A percentile compares a stretch with the other conserved stretches of the same genome.
Evolutionary conservation across 1,140 invertebrate genomes (phyloP).

Genomic region (Drosophila leontia): DNA sequence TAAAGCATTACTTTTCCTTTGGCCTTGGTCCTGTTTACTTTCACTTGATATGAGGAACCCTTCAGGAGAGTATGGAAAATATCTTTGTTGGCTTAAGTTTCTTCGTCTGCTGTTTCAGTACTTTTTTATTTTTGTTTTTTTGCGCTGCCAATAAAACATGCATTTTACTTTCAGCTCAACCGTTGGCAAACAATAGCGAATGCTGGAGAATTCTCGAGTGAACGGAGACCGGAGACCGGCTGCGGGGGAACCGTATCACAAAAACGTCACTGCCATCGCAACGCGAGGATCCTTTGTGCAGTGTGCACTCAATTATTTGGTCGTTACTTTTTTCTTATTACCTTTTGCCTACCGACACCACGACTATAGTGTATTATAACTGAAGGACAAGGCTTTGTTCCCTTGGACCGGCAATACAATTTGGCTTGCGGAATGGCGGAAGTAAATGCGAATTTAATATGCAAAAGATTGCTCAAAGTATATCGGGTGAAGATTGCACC

Average conservation of each 20-base stretch:
- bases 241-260: conserved; percentile 10
- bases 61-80: conserved; percentile 15
- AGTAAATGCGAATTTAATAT: conserved; percentile 71
- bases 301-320: conserved; percentile 74
- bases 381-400: conserved; percentile 38
- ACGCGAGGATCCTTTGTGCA: conserved; percentile 66
- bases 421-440: conserved; percentile 46
- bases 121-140: conserved; percentile 28
- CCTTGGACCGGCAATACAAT: conserved; percentile 43
- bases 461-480: conserved; percentile 25
- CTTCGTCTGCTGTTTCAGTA: conserved; percentile 17
- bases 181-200: conserved; percentile 26
- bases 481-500: conserved; percentile 7
- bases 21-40: conserved; percentile 1
- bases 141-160: conserved; percentile 63
- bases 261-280: conserved; percentile 26
- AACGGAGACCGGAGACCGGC: background rate
- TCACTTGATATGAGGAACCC: background rate
- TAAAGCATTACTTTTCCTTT: background rate
- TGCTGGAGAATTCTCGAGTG: background rate
- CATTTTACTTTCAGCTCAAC: conserved; percentile 45
- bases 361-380: conserved; percentile 50
- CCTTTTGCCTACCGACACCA: conserved; percentile 34
- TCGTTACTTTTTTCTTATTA: conserved; percentile 67
- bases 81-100: conserved; percentile 24